phyloP scores from a whole-genome alignment of 2,888 invertebrate species.

The Latheticus oryzae region DNA sequence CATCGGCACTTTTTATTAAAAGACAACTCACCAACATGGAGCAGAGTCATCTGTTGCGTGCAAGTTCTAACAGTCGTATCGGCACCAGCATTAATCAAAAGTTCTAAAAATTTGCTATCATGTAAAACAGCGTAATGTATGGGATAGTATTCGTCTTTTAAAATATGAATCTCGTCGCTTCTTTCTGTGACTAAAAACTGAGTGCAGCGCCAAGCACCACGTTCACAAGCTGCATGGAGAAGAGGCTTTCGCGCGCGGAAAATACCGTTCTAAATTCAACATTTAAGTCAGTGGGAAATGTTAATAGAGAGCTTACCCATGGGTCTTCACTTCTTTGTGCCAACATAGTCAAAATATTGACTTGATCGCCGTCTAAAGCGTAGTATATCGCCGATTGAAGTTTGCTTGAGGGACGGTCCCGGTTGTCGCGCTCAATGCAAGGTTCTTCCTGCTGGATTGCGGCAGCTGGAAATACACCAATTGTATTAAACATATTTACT shows the following conservation, averaged over 20 bases:
- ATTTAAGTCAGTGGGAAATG: conserved; percentile 3
- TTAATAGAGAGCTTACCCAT: conserved; percentile 66
- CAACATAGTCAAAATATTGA: conserved; percentile 74
- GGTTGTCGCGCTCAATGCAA: conserved; percentile 63
- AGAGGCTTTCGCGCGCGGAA: conserved; percentile 73
- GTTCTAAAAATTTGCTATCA: conserved; percentile 76
- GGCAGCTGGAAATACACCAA: no score
- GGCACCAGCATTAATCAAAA: conserved; percentile 76
- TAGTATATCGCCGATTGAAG: conserved; percentile 78
- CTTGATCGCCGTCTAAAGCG: conserved; percentile 80
- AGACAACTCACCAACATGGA: conserved; percentile 69
- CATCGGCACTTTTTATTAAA: no score
- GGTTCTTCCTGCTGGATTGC: conserved; percentile 68
- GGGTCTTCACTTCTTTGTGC: conserved; percentile 77
- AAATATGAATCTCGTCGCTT: conserved; percentile 76
- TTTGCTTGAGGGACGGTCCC: conserved; percentile 66
- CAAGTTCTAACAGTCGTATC: conserved; percentile 76
- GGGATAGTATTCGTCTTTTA: conserved; percentile 83
- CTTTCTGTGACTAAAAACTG: conserved; percentile 74
- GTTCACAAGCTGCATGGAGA: conserved; percentile 76
- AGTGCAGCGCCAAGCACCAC: conserved; percentile 79
- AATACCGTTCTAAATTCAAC: conserved; percentile 59
- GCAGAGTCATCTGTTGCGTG: conserved; percentile 78
- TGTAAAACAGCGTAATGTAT: conserved; percentile 81
- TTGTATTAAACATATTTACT: no score